Evolutionary conservation across 1,140 invertebrate species (phyloP), one percentile per base, ranked within the genome.

Genomic region (Diachasmimorpha longicaudata): DNA sequence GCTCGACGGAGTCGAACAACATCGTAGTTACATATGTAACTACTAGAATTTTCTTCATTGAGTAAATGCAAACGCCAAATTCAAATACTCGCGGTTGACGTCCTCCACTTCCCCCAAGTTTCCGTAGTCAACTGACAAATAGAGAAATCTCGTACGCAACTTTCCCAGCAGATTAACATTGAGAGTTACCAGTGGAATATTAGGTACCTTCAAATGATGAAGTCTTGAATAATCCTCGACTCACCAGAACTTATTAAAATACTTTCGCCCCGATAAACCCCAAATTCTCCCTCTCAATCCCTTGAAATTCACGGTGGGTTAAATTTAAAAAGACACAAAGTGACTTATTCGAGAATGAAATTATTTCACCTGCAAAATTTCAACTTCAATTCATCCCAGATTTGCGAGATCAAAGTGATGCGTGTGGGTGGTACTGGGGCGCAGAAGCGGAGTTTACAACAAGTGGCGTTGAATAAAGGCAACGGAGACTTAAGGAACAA

Each of bases 11-110:
- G 44, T 46, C 31, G 6, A 3, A 31, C 31, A 5, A 14, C 11
- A 46, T 10, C 44, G 8, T 42, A 48, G 31, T 31, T 31, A 31
- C 31, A 31, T 31, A 31, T 31, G 31, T 19, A 19, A 13, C 37
- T 69, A 52, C 13, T n/a, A 52, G 48, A 39, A 39, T 13, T 72
- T 77, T 52, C 31, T 70, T 52, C 55, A 19, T 37, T 70, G 44
- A 76, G 77, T 74, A 77, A 80, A 79, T 78, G 63, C 72, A 78
- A 74, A 76, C 71, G 74, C 58, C 23, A 69, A 79, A 81, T 80
- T 81, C 73, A 76, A 77, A 67, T 31, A 75, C 31, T 31, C 67
- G 21, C 46, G 25, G 74, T 70, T 44, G 69, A 44, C 36, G 69
- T 37, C 42, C 37, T 10, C 21, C 11, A 44, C 10, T 46, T 46